Evolutionary conservation across 1,140 invertebrate genomes (phyloP), one percentile per base, ranked within the genome.

Genomic region (Wasmannia auropunctata): DNA sequence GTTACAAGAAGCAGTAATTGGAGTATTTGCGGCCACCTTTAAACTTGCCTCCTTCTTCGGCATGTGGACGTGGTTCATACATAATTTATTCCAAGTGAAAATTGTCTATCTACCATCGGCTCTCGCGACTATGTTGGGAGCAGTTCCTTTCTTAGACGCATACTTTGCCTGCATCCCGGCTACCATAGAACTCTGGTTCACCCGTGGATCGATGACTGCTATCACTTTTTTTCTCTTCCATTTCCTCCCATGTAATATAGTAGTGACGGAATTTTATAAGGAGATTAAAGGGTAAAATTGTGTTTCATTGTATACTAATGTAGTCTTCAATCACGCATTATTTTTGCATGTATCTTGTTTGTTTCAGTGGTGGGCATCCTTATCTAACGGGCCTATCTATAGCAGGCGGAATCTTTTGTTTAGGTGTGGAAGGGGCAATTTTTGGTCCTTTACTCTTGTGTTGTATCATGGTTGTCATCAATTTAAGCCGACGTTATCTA

Each of bases 31-130:
- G 60, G 98, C 99, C 0, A 99, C 98, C 1, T 98, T 99, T 85
- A 99, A 99, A 95, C 98, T 99, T 96, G 98, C 98, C 4, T 96
- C 98, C 0, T 99, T 99, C 95, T 99, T 99, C 94, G 99, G 99
- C 0, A 95, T 99, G 79, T 99, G 99, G 97, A 99, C 99, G 0
- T 99, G 99, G 98, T 96, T 99, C 43, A 98, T 99, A 65, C 99
- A 99, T 93, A 99, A 98, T 88, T 94, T 99, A 2, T 99, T 99
- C 94, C 97, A 98, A 88, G 97, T 99, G 0, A 98, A 99, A 93
- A 98, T 99, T 86, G 98, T 99, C 25, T 99, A 99, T 94, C 96
- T 99, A 85, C 99, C 99, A 2, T 98, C 98, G 97, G 98, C 98
- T 19, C 95, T 99, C 91, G 99, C 98, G 4, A 97, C 98, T 6